Evolutionary conservation across 1,140 invertebrate species (phyloP).

Genomic region (Heliconius hermathena): DNA sequence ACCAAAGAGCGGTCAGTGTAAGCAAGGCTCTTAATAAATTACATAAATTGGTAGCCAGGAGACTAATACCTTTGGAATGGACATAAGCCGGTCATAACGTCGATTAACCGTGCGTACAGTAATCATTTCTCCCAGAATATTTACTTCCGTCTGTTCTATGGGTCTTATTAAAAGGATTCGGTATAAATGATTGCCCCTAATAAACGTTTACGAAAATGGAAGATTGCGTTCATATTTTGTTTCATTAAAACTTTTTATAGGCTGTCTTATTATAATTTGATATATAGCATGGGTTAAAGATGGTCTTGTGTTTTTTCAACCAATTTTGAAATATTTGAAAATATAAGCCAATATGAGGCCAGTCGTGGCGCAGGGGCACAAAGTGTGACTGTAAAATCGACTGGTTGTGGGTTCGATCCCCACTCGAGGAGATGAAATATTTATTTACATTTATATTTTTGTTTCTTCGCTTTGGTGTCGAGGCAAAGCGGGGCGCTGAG

Average conservation of each 20-base stretch:
- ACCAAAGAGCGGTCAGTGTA: constrained; percentile 63
- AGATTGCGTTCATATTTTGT: constrained; percentile 35
- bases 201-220: constrained; percentile 42
- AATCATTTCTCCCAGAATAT: constrained; percentile 79
- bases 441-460: too few species aligned
- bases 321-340: not conserved
- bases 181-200: constrained; percentile 49
- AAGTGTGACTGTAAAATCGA: too few species aligned
- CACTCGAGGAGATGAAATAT: too few species aligned
- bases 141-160: constrained; percentile 74
- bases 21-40: constrained; percentile 75
- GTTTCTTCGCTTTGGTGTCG: too few species aligned
- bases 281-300: constrained; percentile 17
- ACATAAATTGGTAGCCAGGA: constrained; percentile 74
- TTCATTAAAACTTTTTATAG: constrained; percentile 28
- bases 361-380: too few species aligned
- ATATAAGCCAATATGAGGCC: not conserved
- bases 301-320: constrained; percentile 1
- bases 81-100: constrained; percentile 75
- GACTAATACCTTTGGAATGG: constrained; percentile 78
- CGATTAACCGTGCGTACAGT: constrained; percentile 73
- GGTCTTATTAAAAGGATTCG: constrained; percentile 71
- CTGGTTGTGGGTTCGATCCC: too few species aligned
- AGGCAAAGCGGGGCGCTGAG: too few species aligned
- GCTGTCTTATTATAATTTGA: constrained; percentile 21